Evolutionary conservation across 1,140 invertebrate species (phyloP), one percentile per base, ranked within the genome.

Genomic region (Scaptodrosophila lebanonensis): DNA sequence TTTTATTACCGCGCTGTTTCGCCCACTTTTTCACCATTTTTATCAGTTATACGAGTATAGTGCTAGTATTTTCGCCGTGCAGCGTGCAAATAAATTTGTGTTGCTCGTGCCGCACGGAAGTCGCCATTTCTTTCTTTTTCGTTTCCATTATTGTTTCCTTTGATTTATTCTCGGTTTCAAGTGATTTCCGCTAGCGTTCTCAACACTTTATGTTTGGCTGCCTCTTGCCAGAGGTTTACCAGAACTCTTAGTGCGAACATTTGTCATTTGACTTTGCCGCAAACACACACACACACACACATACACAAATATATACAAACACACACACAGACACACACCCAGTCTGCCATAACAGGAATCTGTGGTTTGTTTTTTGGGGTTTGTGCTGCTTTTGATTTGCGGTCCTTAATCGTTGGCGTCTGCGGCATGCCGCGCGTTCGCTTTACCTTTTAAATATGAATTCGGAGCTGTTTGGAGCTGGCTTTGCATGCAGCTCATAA

Each of bases 91-190:
- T 25, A 25, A 3, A 25, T 4, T 8, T 25, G 3, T 25, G 22
- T 25, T 25, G 22, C 22, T 8, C 8, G 22, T 25, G 22, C 22
- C 22, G 12, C 3, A 5, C 32, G 32, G 12, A 33, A 33, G 32
- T 33, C 3, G 22, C 22, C 22, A 25, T 25, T 25, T 25, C 8
- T n/a, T n/a, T n/a, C 22, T 25, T 25, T 25, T 25, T 25, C n/a
- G n/a, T n/a, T n/a, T n/a, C 72, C 73, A 75, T 79, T 79, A 79
- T 79, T 69, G 75, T 75, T 82, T 56, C 48, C 79, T 60, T 79
- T 79, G 75, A 79, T 79, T 79, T 79, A 79, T 79, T 45, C 59
- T 69, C 75, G 75, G 75, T 79, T 79, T 79, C 75, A 79, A 79
- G 75, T 82, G 75, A 79, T 79, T 79, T 82, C 75, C 75, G 73